These are phyloP conservation scores for Harpagoxenus sublaevis DNA, from an alignment of 2,888 invertebrate genomes.

Conservation along the genomic window DNA sequence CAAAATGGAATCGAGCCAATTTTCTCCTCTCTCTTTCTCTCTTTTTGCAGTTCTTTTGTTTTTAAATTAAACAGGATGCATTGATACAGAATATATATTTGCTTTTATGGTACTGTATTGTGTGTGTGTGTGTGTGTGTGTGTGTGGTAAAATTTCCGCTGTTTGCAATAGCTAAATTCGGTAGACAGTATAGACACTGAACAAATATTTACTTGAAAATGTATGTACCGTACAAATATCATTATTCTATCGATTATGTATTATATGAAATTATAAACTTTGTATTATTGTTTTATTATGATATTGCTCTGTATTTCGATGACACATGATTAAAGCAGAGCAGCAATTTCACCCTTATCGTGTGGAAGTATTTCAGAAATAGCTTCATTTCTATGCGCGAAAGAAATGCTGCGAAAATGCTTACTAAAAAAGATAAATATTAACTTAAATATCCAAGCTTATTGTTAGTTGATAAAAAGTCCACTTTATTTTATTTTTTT, in stretches of 20 bases:
- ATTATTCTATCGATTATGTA: not conserved
- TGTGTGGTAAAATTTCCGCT: not conserved
- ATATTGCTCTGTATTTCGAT: not conserved
- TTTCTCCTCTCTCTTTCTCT: not conserved
- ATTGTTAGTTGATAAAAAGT: not conserved
- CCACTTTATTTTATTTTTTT: not conserved
- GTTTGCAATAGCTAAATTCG: constrained; percentile 3
- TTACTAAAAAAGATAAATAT: not conserved
- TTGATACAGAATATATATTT: constrained; percentile 11
- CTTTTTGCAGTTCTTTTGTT: not conserved
- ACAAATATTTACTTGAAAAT: constrained; percentile 8
- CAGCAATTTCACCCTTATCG: not conserved
- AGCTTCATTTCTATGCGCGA: not conserved
- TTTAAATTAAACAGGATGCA: constrained; percentile 1
- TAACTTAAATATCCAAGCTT: not conserved
- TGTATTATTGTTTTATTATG: constrained; percentile 12
- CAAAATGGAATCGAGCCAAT: constrained; percentile 13
- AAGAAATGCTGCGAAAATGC: not conserved
- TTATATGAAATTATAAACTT: not conserved
- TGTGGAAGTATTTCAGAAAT: not conserved
- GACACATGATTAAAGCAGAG: not conserved
- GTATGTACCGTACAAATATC: not conserved
- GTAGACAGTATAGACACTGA: not conserved
- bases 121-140: not conserved
- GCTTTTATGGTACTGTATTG: not conserved